A percentile compares a stretch with the other conserved stretches of the same genome.
phyloP scores from a whole-genome alignment of 2,888 invertebrate species.

The Noctua janthe region DNA sequence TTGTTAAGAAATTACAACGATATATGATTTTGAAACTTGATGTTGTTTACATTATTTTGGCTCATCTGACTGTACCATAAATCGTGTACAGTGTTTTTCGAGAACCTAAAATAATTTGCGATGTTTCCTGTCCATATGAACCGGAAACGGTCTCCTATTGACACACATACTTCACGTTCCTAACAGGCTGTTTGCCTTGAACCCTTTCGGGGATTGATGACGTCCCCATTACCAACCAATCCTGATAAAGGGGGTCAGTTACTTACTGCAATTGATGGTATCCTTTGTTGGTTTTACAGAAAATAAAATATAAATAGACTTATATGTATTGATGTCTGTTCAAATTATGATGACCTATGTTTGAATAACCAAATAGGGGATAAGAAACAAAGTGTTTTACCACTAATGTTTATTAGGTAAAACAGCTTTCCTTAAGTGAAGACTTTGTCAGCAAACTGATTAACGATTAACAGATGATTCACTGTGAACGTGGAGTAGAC shows the following conservation, averaged over 20 bases:
- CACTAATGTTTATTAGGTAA: background rate
- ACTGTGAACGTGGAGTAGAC: background rate
- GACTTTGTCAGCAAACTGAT: no score
- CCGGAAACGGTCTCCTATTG: conserved; percentile 24
- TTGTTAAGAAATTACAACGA: conserved; percentile 32
- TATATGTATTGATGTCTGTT: background rate
- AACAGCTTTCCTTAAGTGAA: background rate
- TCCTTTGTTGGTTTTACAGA: background rate
- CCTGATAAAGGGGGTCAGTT: conserved; percentile 14
- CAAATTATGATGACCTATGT: background rate
- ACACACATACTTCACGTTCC: conserved; percentile 21
- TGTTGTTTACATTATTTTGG: conserved; percentile 3
- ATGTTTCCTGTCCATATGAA: conserved; percentile 17
- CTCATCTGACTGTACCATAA: background rate
- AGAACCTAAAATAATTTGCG: conserved; percentile 31
- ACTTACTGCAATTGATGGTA: background rate
- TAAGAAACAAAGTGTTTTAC: background rate
- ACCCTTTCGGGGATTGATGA: conserved; percentile 34
- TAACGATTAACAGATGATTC: background rate
- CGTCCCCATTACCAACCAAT: conserved; percentile 8
- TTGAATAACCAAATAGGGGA: background rate
- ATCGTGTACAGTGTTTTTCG: conserved; percentile 19
- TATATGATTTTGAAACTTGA: conserved; percentile 7
- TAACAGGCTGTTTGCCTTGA: conserved; percentile 10
- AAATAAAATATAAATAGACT: background rate